Conservation (phyloP, 2,888 invertebrate species). For the Pinctada fucata region DNA sequence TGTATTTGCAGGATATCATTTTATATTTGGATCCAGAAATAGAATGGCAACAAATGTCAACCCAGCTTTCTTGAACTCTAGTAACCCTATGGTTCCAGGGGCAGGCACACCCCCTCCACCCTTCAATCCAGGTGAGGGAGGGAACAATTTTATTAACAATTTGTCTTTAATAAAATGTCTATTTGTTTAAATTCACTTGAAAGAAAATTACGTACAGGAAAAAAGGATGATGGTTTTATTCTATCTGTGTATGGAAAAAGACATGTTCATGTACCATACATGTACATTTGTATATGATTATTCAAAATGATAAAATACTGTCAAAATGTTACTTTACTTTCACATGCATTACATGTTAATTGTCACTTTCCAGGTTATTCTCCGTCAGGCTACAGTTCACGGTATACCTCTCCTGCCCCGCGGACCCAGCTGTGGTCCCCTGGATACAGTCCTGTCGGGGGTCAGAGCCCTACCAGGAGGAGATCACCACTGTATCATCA, state of each 20-base stretch:
- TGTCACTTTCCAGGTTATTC: constrained; percentile 26
- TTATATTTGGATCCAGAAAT: constrained; percentile 60
- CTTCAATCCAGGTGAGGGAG: constrained; percentile 46
- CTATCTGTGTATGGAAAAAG: neutral
- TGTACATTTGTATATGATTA: neutral
- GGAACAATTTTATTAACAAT: neutral
- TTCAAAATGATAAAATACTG: neutral
- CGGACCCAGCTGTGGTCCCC: constrained; percentile 59
- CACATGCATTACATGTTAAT: neutral
- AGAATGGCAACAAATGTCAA: constrained; percentile 52
- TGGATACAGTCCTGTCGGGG: constrained; percentile 59
- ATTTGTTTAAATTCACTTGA: neutral
- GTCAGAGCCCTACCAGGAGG: constrained; percentile 45
- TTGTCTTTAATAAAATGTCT: neutral
- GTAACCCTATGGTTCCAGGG: constrained; percentile 23
- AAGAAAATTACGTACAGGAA: neutral
- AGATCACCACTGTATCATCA: constrained; percentile 37
- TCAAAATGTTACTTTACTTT: neutral
- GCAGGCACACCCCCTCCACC: constrained; percentile 34
- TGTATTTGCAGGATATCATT: constrained; percentile 62
- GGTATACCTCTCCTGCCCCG: constrained; percentile 44
- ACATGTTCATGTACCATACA: no score
- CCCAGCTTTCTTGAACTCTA: constrained; percentile 51
- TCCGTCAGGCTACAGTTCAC: constrained; percentile 42
- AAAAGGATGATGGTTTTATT: neutral